phyloP scores from a whole-genome alignment of 2,113 vertebrate genomes.

The Planiliza haematocheilus region DNA sequence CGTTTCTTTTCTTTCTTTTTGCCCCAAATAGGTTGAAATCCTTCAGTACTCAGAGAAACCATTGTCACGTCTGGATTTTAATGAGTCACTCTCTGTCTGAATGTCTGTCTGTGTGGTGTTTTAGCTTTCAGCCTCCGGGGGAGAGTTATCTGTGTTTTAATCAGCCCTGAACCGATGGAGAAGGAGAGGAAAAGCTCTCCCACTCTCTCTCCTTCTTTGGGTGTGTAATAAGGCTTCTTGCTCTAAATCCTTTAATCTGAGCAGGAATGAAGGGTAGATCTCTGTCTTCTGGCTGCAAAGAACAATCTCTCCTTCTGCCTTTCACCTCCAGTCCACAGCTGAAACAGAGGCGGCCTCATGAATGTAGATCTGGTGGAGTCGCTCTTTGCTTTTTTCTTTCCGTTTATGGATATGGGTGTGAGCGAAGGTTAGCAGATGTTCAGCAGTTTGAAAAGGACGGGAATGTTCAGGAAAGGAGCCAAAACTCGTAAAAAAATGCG shows the following conservation, averaged over 20 bases:
- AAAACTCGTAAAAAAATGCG: constrained; percentile 6
- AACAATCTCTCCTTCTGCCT: constrained; percentile 45
- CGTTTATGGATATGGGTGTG: constrained; percentile 7
- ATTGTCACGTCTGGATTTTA: constrained; percentile 46
- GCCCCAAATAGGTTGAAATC: too few species aligned
- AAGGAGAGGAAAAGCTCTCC: constrained; percentile 42
- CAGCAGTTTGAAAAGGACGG: background rate
- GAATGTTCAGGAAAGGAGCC: constrained; percentile 26
- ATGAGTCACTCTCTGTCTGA: constrained; percentile 22
- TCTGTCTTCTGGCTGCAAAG: constrained; percentile 62
- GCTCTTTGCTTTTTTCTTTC: too few species aligned
- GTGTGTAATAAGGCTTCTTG: constrained; percentile 62
- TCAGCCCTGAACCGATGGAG: constrained; percentile 53
- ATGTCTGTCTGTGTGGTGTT: constrained; percentile 28
- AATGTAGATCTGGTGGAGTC: too few species aligned
- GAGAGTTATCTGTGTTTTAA: constrained; percentile 69
- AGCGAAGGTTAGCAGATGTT: constrained; percentile 31
- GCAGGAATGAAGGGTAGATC: constrained; percentile 65
- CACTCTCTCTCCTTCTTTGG: constrained; percentile 44
- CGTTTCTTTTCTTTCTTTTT: too few species aligned
- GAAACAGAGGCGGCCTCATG: constrained; percentile 60
- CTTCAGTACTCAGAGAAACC: constrained; percentile 7
- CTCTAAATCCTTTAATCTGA: constrained; percentile 77
- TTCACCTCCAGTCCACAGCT: background rate
- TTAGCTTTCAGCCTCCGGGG: constrained; percentile 31